These are phyloP conservation scores for Spatula clypeata DNA, from an alignment of 2,797 vertebrate species.

Conservation along the genomic window DNA sequence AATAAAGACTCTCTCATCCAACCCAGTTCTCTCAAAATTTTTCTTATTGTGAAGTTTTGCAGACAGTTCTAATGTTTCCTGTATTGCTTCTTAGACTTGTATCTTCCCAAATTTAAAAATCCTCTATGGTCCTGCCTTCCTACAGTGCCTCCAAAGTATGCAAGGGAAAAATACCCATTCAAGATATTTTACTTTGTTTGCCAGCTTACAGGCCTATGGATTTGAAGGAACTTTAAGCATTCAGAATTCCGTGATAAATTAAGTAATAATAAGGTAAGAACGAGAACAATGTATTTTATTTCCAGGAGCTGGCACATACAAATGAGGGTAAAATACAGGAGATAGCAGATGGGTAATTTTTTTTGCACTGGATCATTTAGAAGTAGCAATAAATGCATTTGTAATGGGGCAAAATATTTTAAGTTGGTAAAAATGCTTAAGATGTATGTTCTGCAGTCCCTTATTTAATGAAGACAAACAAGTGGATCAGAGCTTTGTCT, in stretches of 20 bases:
- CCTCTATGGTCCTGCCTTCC: not conserved
- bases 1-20: not conserved
- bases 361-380: constrained; percentile 39
- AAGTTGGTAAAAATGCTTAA: constrained; percentile 42
- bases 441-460: not conserved
- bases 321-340: constrained; percentile 45
- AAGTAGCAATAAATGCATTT: constrained; percentile 52
- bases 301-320: constrained; percentile 17
- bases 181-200: constrained; percentile 35
- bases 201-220: not conserved
- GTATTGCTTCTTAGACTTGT: not conserved
- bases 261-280: constrained; percentile 57
- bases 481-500: constrained; percentile 18
- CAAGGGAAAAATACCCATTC: not conserved
- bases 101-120: not conserved
- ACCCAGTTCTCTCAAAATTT: not conserved
- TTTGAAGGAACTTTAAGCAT: constrained; percentile 25
- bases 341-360: not conserved
- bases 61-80: not conserved
- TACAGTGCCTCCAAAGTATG: not conserved
- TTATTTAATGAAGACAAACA: constrained; percentile 48
- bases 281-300: constrained; percentile 53
- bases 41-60: not conserved
- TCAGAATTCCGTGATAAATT: constrained; percentile 43
- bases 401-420: constrained; percentile 58